Percentiles rank a stretch among this genome's conserved stretches.
Conservation (phyloP, 1,140 invertebrate genomes). For the Ips typographus region DNA sequence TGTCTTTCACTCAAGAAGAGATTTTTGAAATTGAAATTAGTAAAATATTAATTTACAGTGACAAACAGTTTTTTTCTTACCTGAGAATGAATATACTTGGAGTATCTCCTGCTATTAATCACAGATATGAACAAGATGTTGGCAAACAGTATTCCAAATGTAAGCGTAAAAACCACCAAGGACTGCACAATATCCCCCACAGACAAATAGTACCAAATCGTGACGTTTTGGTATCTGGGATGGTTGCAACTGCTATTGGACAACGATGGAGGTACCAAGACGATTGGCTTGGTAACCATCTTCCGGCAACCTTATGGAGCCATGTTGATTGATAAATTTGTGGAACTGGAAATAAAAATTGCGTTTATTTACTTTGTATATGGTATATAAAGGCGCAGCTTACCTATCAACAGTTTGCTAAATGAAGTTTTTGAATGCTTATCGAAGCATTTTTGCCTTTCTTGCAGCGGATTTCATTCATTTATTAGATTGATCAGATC, state of each 20-base stretch:
- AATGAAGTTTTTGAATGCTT: too few relatives aligned
- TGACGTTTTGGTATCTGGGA: slow-evolving; percentile 61
- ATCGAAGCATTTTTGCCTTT: too few relatives aligned
- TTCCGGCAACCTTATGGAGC: background rate
- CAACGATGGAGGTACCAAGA: slow-evolving; percentile 66
- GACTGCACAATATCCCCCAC: slow-evolving; percentile 71
- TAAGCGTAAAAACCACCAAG: slow-evolving; percentile 71
- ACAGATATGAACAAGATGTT: slow-evolving; percentile 81
- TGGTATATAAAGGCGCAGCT: too few relatives aligned
- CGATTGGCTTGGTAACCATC: slow-evolving; percentile 28
- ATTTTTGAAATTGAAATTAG: too few relatives aligned
- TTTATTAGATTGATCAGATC: too few relatives aligned
- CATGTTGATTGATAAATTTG: too few relatives aligned
- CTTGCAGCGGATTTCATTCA: too few relatives aligned
- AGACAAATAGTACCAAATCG: slow-evolving; percentile 62
- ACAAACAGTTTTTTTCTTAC: slow-evolving; percentile 53
- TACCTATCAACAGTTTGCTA: too few relatives aligned
- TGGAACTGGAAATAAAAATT: too few relatives aligned
- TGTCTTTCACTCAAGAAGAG: too few relatives aligned
- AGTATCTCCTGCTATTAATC: slow-evolving; percentile 76
- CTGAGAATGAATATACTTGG: slow-evolving; percentile 83
- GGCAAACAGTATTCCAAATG: slow-evolving; percentile 72
- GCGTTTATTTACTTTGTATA: too few relatives aligned
- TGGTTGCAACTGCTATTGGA: slow-evolving; percentile 79
- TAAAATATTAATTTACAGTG: background rate